Base-by-base conservation (phyloP, 2,888 invertebrate species). In the Cancer borealis region DNA sequence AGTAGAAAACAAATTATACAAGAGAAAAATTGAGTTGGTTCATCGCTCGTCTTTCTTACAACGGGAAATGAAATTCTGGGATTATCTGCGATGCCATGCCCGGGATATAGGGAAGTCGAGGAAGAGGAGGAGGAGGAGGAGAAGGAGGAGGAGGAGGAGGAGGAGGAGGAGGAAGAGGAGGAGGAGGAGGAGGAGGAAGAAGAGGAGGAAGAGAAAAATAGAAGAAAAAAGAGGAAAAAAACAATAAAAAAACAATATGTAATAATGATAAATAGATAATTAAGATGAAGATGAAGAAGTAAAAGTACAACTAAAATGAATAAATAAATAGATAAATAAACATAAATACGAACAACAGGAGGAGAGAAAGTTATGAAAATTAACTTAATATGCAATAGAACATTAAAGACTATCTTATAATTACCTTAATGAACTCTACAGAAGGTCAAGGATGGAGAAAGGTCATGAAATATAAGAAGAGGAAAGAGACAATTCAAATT, bases 11-110 rank as follows among this genome's bases (percentile, higher is more conserved):
- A 79, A 79, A 79, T n/a, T 79, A 79, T 79, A 79, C 79, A 30
- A 10, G 79, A 30, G 30, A 79, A 79, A 79, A 79, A 79, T 79
- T 26, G 79, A 79, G 14, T 54, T 17, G 30, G 30, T 90, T 30
- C 30, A 30, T 54, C 49, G 47, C 17, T 49, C 26, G 79, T 79
- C 79, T 79, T 30, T 49, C 54, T 47, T 90, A 30, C 90, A 26
- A 17, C 90, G 17, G 90, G 54, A 90, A 90, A 90, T 90, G 49
- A 90, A 90, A 54, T 49, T 90, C 30, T 54, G 39, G 54, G 91
- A 91, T 91, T 90, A 91, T 39, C 60, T 66, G 66, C 45, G 66
- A 91, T 54, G 54, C 90, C 17, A n/a, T 54, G 54, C 54, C 49
- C 30, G 39, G 66, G 66, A 60, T 66, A 60, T 66, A 91, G 45